Evolutionary conservation across 2,113 vertebrate species (phyloP).

Genomic region (Chrysochloris asiatica): DNA sequence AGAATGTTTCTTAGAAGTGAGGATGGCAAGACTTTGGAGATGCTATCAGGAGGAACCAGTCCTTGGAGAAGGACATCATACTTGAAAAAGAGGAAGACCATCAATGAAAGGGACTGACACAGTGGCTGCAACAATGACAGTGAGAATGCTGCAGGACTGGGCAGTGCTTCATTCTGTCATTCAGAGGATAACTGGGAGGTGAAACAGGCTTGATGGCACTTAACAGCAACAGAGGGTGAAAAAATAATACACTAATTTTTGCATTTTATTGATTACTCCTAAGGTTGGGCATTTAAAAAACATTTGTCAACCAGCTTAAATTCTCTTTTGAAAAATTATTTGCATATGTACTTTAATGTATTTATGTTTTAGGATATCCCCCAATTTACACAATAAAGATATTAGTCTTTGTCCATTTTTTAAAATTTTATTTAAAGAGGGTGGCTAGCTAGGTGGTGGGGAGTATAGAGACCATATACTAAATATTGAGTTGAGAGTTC

Average conservation of each 20-base stretch:
- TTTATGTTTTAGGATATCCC: not conserved
- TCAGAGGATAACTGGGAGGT: not conserved
- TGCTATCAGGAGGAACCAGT: not conserved
- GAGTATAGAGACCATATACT: not conserved
- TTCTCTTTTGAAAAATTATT: not conserved
- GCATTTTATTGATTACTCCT: not conserved
- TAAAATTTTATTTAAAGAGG: not conserved
- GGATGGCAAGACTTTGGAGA: no score
- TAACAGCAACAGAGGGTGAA: not conserved
- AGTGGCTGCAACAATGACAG: not conserved
- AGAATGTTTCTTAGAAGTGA: no score
- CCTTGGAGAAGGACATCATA: not conserved
- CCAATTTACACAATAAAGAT: no score
- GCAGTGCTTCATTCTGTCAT: not conserved
- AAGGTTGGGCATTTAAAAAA: not conserved
- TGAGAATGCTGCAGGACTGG: not conserved
- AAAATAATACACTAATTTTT: not conserved
- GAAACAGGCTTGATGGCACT: no score
- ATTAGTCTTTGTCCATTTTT: no score
- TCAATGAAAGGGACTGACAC: not conserved
- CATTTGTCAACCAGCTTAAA: not conserved
- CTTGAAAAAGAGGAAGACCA: not conserved
- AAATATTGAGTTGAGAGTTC: not conserved
- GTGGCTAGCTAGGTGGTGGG: no score
- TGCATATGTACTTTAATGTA: not conserved